Percentiles rank a stretch among this genome's conserved stretches.
Conservation (phyloP, 2,888 invertebrate genomes). For the Drosophila yooni region DNA sequence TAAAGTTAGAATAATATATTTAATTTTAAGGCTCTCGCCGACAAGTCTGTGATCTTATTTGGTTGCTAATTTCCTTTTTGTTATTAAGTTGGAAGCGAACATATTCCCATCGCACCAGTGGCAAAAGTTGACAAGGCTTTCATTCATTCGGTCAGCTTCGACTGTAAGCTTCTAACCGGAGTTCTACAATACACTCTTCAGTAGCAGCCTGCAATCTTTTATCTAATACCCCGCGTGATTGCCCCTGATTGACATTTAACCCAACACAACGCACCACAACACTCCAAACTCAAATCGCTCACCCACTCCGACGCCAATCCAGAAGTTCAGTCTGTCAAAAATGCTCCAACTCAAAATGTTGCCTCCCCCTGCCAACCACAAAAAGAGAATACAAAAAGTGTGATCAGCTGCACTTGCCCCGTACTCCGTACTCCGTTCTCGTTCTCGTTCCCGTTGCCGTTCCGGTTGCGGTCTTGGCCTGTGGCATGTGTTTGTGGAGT, state of each 20-base stretch:
- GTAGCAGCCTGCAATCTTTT: background rate
- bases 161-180: no score
- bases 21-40: background rate
- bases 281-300: slow-evolving; percentile 2
- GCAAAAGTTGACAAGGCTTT: background rate
- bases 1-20: background rate
- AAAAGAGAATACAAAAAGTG: slow-evolving; percentile 48
- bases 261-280: slow-evolving; percentile 25
- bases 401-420: slow-evolving; percentile 80
- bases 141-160: background rate
- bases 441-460: slow-evolving; percentile 9
- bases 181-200: background rate
- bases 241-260: slow-evolving; percentile 70
- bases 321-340: slow-evolving; percentile 70
- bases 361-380: background rate
- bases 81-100: background rate
- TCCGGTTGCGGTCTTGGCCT: slow-evolving; percentile 19
- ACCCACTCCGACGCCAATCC: slow-evolving; percentile 2
- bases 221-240: slow-evolving; percentile 27
- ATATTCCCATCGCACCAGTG: background rate
- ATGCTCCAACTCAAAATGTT: slow-evolving; percentile 38
- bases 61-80: background rate
- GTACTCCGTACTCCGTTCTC: slow-evolving; percentile 14
- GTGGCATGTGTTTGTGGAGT: slow-evolving; percentile 82
- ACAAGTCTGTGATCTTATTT: background rate